Evolutionary conservation across 1,140 invertebrate species (phyloP).

Genomic region (Probaryconus sp.): DNA sequence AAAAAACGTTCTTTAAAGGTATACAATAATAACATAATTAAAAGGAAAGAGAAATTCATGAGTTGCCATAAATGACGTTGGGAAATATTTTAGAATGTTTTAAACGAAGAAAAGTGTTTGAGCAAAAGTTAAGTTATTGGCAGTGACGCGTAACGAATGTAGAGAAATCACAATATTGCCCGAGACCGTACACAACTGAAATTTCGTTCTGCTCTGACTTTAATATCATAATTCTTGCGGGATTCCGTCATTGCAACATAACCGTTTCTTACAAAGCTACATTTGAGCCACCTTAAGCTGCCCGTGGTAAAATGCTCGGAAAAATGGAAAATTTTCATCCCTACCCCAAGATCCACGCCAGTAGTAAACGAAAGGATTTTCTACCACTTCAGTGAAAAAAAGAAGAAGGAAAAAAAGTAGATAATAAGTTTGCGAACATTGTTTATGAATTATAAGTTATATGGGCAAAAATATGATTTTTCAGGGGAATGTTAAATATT

Average conservation of each 20-base stretch:
- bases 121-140: constrained; percentile 12
- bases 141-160: constrained; percentile 12
- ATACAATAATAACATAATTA: too few relatives aligned
- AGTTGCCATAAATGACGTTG: too few relatives aligned
- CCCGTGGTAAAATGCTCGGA: constrained; percentile 40
- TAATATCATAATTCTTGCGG: constrained; percentile 54
- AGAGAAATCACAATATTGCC: constrained; percentile 5
- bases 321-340: constrained; percentile 48
- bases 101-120: constrained; percentile 8
- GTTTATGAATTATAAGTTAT: too few relatives aligned
- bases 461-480: too few relatives aligned
- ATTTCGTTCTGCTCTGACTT: constrained; percentile 32
- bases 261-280: constrained; percentile 55
- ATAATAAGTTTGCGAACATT: background rate
- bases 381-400: constrained; percentile 1
- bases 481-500: too few relatives aligned
- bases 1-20: too few relatives aligned
- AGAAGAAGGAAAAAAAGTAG: background rate
- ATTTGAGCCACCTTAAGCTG: constrained; percentile 57
- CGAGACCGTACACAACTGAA: constrained; percentile 22
- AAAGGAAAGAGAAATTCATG: too few relatives aligned
- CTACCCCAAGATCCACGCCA: constrained; percentile 15
- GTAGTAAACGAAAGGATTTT: constrained; percentile 38
- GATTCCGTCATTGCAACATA: constrained; percentile 53
- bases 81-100: too few relatives aligned